These are phyloP conservation scores for Epiblema foenella DNA, from an alignment of 2,888 invertebrate species.

Conservation along the genomic window DNA sequence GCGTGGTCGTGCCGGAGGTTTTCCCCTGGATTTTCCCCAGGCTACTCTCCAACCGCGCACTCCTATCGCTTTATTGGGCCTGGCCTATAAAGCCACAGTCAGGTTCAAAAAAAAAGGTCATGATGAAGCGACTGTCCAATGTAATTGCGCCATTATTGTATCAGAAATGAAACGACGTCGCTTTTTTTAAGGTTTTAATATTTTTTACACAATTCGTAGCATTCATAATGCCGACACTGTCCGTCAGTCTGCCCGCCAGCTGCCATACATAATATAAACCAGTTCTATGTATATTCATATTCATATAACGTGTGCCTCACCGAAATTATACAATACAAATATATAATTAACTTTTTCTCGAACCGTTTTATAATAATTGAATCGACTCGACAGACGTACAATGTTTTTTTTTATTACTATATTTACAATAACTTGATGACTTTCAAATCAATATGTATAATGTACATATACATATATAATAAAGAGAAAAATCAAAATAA, in stretches of 20 bases:
- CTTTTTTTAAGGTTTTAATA: constrained; percentile 84
- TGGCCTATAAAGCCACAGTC: too few relatives aligned
- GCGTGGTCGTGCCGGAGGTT: too few relatives aligned
- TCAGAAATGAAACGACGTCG: constrained; percentile 70
- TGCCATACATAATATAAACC: constrained; percentile 65
- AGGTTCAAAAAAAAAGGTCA: too few relatives aligned
- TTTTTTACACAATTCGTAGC: constrained; percentile 86
- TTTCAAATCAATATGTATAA: constrained; percentile 80
- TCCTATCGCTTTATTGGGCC: too few relatives aligned
- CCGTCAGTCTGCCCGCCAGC: constrained; percentile 74
- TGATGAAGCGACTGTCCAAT: not conserved
- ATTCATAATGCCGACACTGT: constrained; percentile 85
- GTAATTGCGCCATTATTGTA: not conserved
- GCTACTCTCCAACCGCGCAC: too few relatives aligned
- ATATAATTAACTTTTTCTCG: constrained; percentile 69
- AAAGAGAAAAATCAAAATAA: constrained; percentile 84
- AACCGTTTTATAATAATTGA: constrained; percentile 57
- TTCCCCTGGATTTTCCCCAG: too few relatives aligned
- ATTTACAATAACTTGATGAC: constrained; percentile 82
- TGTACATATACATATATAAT: constrained; percentile 81
- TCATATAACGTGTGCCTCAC: constrained; percentile 65
- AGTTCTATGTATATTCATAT: constrained; percentile 63
- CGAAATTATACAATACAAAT: constrained; percentile 80
- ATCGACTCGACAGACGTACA: constrained; percentile 70
- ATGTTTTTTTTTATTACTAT: constrained; percentile 73